phyloP scores from a whole-genome alignment of 2,113 vertebrate species.

The Platanista minor region DNA sequence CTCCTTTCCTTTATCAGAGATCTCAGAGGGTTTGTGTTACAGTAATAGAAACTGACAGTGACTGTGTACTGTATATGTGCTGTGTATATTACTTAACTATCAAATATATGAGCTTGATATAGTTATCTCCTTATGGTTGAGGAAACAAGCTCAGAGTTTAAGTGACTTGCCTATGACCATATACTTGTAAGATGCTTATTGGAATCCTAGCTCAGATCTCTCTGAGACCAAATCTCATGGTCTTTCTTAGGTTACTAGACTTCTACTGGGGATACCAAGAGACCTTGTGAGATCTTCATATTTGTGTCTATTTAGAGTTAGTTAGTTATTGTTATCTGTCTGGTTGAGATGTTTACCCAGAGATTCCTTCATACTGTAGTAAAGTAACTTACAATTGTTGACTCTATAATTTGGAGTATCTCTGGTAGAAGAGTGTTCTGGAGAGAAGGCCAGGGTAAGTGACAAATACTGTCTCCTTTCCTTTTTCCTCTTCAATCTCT shows the following conservation, averaged over 20 bases:
- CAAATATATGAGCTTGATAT: neutral
- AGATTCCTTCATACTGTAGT: neutral
- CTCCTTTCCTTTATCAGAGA: neutral
- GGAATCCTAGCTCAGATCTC: neutral
- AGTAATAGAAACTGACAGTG: neutral
- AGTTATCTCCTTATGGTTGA: neutral
- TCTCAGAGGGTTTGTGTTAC: neutral
- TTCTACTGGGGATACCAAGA: neutral
- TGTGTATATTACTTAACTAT: neutral
- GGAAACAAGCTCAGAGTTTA: neutral
- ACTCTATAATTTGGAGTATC: neutral
- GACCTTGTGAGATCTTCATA: neutral
- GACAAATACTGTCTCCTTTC: neutral
- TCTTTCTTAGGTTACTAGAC: neutral
- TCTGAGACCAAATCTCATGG: neutral
- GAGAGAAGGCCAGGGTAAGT: neutral
- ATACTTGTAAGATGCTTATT: neutral
- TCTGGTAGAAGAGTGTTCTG: neutral
- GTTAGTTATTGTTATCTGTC: neutral
- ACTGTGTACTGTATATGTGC: neutral
- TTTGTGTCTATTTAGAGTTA: neutral
- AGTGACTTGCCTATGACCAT: neutral
- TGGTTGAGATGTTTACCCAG: neutral
- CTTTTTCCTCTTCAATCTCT: neutral
- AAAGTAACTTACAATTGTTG: neutral